Percentiles rank a stretch among this genome's conserved stretches.
These are phyloP conservation scores for Clepsis dumicolana DNA, from an alignment of 2,888 invertebrate genomes.

Conservation along the genomic window DNA sequence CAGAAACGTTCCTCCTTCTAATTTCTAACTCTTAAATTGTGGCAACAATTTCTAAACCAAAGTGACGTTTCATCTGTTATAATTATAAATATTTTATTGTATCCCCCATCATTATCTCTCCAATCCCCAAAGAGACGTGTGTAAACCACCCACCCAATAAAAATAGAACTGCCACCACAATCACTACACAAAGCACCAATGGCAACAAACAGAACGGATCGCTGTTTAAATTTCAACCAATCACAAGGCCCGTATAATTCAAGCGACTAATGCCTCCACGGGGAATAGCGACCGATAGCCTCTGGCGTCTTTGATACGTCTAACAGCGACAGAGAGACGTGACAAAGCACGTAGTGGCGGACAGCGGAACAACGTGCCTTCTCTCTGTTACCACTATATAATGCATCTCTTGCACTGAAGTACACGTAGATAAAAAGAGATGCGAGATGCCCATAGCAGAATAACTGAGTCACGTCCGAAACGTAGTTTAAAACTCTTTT, in stretches of 20 bases:
- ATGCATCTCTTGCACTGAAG: neutral
- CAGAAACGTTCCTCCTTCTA: too few species aligned
- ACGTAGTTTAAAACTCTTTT: neutral
- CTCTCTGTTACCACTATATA: neutral
- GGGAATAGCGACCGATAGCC: slow-evolving; percentile 23
- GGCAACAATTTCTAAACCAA: too few species aligned
- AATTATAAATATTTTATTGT: neutral
- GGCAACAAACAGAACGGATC: slow-evolving; percentile 5
- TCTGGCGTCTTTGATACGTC: slow-evolving; percentile 22
- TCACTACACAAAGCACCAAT: slow-evolving; percentile 12
- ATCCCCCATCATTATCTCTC: neutral
- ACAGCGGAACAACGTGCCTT: neutral
- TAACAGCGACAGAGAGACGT: neutral
- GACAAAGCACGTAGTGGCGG: slow-evolving; percentile 3
- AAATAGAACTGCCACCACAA: neutral
- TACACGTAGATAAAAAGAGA: neutral
- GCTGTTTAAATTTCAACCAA: slow-evolving; percentile 27
- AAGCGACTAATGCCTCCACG: slow-evolving; percentile 18
- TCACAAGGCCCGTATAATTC: slow-evolving; percentile 25
- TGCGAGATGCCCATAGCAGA: neutral
- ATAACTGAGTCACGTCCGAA: neutral
- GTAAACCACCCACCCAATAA: neutral
- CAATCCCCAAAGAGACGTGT: neutral
- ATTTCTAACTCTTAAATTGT: too few species aligned
- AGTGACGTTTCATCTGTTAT: neutral